Evolutionary conservation across 2,888 invertebrate species (phyloP), one percentile per base, ranked within the genome.

Genomic region (Ferrisia virgata): DNA sequence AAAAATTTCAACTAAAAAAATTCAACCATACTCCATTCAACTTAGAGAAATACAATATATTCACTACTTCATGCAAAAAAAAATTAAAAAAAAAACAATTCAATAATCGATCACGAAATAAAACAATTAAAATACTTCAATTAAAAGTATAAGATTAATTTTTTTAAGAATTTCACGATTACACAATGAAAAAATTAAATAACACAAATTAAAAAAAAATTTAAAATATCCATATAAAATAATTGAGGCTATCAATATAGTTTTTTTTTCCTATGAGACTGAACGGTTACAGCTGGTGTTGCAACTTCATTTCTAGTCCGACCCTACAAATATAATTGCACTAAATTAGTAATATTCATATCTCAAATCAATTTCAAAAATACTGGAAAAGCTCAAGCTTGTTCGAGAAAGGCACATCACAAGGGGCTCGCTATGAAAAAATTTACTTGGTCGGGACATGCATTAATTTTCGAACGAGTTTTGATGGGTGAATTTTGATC

Each of bases 241-340:
- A 22, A 18, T 6, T 18, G 64, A 25, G 15, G 28, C 15, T 22
- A 25, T 80, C 25, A 80, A 47, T 31, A 31, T 15, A 18, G 53
- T 33, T 53, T 80, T 80, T 79, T 80, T 33, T 80, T 80, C 31
- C 80, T 80, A 31, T 47, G 53, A 28, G 80, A 43, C 8, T 80
- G 39, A 28, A 80, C 47, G 6, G 80, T 80, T 25, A 43, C 22
- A 15, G 80, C 80, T 28, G 80, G 80, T 1, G 80, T 80, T 4
- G 80, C 80, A 22, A 80, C 33, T 80, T 80, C 80, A n/a, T 22
- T 31, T 80, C 40, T 80, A n/a, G 80, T 31, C 9, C 53, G 43
- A 80, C 25, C 25, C 80, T 80, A 43, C 31, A 80, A 47, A 80
- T 6, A 6, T 28, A 53, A n/a, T n/a, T n/a, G n/a, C 9, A 47